These are phyloP conservation scores for Heteromyza rotundicornis DNA, from an alignment of 2,888 invertebrate species.

Conservation along the genomic window DNA sequence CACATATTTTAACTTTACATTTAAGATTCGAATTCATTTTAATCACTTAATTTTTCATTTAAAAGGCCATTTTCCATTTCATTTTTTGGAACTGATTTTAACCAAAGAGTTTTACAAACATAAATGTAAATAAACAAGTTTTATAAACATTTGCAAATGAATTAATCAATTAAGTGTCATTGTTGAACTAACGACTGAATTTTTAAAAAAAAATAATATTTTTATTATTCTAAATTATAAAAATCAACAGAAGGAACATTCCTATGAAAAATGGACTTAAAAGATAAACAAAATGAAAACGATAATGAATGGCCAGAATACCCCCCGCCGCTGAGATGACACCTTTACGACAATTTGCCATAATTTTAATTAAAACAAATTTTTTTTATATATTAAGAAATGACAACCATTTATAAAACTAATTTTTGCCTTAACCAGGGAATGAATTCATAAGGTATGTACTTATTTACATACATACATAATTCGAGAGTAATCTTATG, in stretches of 20 bases:
- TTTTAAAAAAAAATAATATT: too few relatives aligned
- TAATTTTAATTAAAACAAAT: background rate
- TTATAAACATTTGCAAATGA: background rate
- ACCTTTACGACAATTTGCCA: background rate
- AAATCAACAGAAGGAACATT: background rate
- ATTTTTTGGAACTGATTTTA: slow-evolving; percentile 11
- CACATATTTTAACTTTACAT: too few relatives aligned
- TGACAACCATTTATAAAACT: too few relatives aligned
- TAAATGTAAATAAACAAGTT: background rate
- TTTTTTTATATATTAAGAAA: too few relatives aligned
- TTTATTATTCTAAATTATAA: too few relatives aligned
- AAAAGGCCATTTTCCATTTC: too few relatives aligned
- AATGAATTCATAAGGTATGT: too few relatives aligned
- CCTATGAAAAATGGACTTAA: background rate
- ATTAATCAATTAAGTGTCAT: background rate
- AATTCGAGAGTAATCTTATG: too few relatives aligned
- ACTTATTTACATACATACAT: too few relatives aligned
- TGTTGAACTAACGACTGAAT: background rate
- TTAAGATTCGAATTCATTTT: too few relatives aligned
- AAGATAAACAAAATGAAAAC: background rate
- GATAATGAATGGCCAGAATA: background rate
- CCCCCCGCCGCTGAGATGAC: background rate
- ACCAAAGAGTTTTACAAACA: background rate
- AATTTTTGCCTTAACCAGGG: too few relatives aligned
- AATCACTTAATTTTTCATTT: too few relatives aligned